Base-by-base conservation (phyloP, 2,113 vertebrate genomes). In the Oostethus manadensis region DNA sequence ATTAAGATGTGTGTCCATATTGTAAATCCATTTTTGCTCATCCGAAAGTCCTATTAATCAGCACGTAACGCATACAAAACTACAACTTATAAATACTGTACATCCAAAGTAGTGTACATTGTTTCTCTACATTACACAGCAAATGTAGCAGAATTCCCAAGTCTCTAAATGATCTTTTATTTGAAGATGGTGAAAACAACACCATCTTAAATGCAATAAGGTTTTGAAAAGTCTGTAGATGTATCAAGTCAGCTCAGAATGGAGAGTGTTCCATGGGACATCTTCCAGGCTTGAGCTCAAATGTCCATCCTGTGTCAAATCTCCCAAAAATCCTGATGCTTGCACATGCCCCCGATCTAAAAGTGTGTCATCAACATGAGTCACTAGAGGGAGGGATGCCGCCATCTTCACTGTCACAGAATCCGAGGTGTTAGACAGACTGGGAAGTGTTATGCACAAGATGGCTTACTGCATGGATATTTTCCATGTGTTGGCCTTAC, bases 401-500 rank as follows among this genome's bases (percentile, higher is more conserved):
- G 40, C n/a, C 14, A 42, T 26, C 61, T 66, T 62, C 22, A 54
- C 43, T 33, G 46, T 40, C 1, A 15, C 18, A 40, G 21, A 62
- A 58, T 38, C 18, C 51, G 29, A 60, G 0, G 14, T 58, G 43
- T 56, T 58, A n/a, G 23, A 59, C 11, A 61, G 55, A 58, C n/a
- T 13, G n/a, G 11, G 7, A 55, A 21, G 29, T 20, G 33, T 54
- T 20, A 40, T 10, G 20, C 23, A 17, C 64, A 26, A 48, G 17
- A 60, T 45, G 44, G 44, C 46, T 13, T 7, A 51, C 15, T 38
- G 33, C 35, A 21, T 40, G 20, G 35, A 55, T 33, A 29, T 14
- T 54, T 64, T 54, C 22, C 2, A 54, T 21, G 54, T 66, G 74
- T 68, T 66, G 62, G 20, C 47, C 66, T 58, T 7, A 66, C 48